phyloP scores from a whole-genome alignment of 1,140 invertebrate species.

The Elymnias hypermnestra region DNA sequence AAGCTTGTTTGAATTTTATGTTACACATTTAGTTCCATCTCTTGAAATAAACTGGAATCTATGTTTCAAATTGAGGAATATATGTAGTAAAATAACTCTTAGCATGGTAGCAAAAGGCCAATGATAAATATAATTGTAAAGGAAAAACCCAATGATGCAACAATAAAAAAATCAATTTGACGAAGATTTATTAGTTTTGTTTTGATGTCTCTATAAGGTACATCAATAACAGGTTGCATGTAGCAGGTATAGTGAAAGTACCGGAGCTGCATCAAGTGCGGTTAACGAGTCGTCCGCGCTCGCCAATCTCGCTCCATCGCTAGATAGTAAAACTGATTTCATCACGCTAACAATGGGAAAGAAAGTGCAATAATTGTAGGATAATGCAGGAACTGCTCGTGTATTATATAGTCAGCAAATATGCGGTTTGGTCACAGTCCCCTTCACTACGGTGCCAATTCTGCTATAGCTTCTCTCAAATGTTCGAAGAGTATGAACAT shows the following conservation, averaged over 20 bases:
- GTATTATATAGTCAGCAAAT: too few species aligned
- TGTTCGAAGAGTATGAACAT: too few species aligned
- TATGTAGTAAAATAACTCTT: not conserved
- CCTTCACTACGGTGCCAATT: too few species aligned
- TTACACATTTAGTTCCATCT: too few species aligned
- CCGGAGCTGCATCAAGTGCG: constrained; percentile 35
- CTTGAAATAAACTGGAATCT: too few species aligned
- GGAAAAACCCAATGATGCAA: too few species aligned
- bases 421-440: too few species aligned
- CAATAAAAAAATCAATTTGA: not conserved
- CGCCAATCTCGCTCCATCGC: constrained; percentile 48
- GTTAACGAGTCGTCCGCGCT: constrained; percentile 21
- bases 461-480: too few species aligned
- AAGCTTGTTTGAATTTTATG: too few species aligned
- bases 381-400: constrained; percentile 44
- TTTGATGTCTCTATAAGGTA: constrained; percentile 6
- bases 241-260: constrained; percentile 49
- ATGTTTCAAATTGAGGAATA: too few species aligned
- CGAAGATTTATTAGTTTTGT: constrained; percentile 1
- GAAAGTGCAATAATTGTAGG: constrained; percentile 63
- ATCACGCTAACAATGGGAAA: constrained; percentile 66
- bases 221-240: constrained; percentile 19
- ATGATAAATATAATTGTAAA: too few species aligned
- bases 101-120: too few species aligned
- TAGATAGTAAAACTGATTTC: constrained; percentile 65